Conservation (phyloP, 1,140 invertebrate species). For the Lerema accius region DNA sequence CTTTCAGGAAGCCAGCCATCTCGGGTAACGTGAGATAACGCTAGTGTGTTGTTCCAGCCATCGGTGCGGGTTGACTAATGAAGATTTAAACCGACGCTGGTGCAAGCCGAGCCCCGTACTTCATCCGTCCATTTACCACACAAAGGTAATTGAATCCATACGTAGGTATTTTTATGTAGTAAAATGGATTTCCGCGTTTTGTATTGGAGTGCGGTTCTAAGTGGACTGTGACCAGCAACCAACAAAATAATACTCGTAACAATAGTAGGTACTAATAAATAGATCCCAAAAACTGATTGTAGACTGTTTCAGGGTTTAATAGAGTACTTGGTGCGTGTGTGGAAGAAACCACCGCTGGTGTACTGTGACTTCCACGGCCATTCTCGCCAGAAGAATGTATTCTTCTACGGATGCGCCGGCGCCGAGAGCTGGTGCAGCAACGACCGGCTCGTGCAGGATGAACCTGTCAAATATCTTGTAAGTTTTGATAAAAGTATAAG, state of each 20-base stretch:
- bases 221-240: no score
- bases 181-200: no score
- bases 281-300: background rate
- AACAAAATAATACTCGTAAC: no score
- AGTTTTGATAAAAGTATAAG: constrained; percentile 36
- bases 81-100: constrained; percentile 93
- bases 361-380: constrained; percentile 96
- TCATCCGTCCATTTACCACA: constrained; percentile 93
- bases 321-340: constrained; percentile 85
- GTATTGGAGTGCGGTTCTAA: no score
- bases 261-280: no score
- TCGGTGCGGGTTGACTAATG: constrained; percentile 90
- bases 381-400: constrained; percentile 94
- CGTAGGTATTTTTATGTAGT: no score
- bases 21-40: constrained; percentile 6
- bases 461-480: constrained; percentile 85
- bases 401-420: constrained; percentile 93
- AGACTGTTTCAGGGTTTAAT: constrained; percentile 82
- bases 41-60: constrained; percentile 85
- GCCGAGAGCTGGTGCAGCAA: constrained; percentile 85
- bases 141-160: constrained; percentile 83
- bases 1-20: constrained; percentile 35
- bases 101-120: constrained; percentile 87
- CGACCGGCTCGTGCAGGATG: constrained; percentile 82
- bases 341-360: constrained; percentile 86